Base-by-base conservation (phyloP, 2,888 invertebrate genomes). In the Agrotis segetum region DNA sequence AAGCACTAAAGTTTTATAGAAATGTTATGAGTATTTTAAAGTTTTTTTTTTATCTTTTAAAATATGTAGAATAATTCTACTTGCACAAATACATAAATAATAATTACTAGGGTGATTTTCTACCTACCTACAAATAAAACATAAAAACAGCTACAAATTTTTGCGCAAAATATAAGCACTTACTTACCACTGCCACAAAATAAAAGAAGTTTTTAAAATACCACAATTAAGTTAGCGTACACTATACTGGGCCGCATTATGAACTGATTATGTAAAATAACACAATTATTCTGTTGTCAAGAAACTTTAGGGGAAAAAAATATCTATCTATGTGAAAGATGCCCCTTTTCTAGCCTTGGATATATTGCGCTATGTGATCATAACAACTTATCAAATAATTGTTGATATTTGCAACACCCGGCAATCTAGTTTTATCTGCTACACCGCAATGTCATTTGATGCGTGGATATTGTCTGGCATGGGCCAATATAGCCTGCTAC, bases 131-230 rank as follows among this genome's bases (percentile, higher is more conserved):
- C 40, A 17, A n/a, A 24, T 13, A n/a, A n/a, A 61, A 29, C 0
- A 3, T 46, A 66, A 49, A 50, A 17, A 49, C 2, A 58, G 14
- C 6, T 44, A 56, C 34, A 67, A 62, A 55, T 24, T 4, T 24
- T 44, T 71, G 72, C 77, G 83, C 77, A 85, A 80, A 80, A 40
- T 46, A 75, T 14, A 0, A 59, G 29, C 44, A 61, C 60, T 65
- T 64, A 61, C 60, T 65, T 64, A 66, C 11, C 44, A 81, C 83
- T 79, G 83, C 83, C 78, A 71, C 3, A 4, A 40, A 40, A 11
- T 1, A 3, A 16, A 58, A 61, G 44, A 60, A 70, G 79, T 70
- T 67, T 71, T 74, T 84, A 60, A 67, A 74, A 73, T 70, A 74
- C 50, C 59, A 66, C 17, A 44, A 56, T 40, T 58, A 67, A 73